Evolutionary conservation across 1,140 invertebrate genomes (phyloP), one percentile per base, ranked within the genome.

Genomic region (Drosophila pruinosa): DNA sequence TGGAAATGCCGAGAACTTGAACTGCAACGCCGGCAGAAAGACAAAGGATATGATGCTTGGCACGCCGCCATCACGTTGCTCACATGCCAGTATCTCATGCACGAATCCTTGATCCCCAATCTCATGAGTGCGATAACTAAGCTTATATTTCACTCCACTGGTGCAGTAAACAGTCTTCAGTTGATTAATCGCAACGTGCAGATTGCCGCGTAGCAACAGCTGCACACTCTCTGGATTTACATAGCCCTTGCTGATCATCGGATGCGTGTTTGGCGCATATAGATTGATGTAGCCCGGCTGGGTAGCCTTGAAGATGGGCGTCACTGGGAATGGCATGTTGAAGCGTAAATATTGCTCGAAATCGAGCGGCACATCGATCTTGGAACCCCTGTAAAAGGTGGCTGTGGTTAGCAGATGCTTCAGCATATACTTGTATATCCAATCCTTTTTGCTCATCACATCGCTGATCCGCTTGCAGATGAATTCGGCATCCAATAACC

Each of bases 261-360:
- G 71, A 54, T 79, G 77, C 0, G 43, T 10, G 21, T 24, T 62
- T 3, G 71, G 56, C 0, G 75, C 65, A 5, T 75, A 56, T 1
- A 79, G 48, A 21, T 79, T 64, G n/a, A 79, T 78, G 2, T 71
- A 78, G 2, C 76, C 76, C 1, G 77, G 77, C 12, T 79, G 76
- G 1, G 45, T 10, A 10, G 65, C 10, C 39, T 79, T 79, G 10
- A 78, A 79, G 7, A 79, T 78, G 5, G 77, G 77, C 4, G 71
- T 79, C 2, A 79, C 71, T 0, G 64, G 39, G 22, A 79, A 79
- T 1, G 77, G 77, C 75, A 79, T 53, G 0, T 53, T n/a, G 12
- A 79, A 79, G 34, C 76, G 71, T 3, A 79, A 26, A 39, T 79
- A 79, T 17, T 79, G 77, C n/a, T 79, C 77, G 38, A 79, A 79